These are phyloP conservation scores for Pionites leucogaster DNA, from an alignment of 2,113 vertebrate species.

Conservation along the genomic window DNA sequence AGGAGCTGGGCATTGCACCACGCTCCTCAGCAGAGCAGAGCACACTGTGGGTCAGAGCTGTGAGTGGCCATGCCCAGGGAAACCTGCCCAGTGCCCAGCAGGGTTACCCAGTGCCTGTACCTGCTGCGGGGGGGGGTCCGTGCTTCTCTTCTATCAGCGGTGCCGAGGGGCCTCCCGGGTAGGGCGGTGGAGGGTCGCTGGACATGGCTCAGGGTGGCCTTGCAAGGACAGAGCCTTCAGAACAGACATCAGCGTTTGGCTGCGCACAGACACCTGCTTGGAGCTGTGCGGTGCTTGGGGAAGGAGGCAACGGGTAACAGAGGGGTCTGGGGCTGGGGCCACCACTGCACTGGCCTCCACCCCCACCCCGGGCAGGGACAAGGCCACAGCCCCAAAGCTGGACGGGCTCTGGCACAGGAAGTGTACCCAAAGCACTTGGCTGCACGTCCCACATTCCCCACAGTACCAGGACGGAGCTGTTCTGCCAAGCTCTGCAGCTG, in stretches of 20 bases:
- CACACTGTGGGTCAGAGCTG: not conserved
- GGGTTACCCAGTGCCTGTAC: slow-evolving; percentile 56
- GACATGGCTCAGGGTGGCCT: slow-evolving; percentile 80
- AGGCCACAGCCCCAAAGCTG: too few relatives aligned
- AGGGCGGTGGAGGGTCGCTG: slow-evolving; percentile 92
- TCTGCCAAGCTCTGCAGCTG: not conserved
- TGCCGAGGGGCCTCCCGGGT: slow-evolving; percentile 91
- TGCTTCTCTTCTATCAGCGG: slow-evolving; percentile 91
- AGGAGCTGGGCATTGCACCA: fast-evolving
- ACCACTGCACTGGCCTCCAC: not conserved
- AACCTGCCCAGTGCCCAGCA: not conserved
- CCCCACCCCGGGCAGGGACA: not conserved
- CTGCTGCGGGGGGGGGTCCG: slow-evolving; percentile 76
- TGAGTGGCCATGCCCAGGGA: not conserved
- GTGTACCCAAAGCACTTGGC: not conserved
- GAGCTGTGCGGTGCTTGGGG: fast-evolving
- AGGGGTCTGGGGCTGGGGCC: not conserved
- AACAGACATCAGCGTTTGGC: not conserved
- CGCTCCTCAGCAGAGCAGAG: not conserved
- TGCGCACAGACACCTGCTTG: fast-evolving
- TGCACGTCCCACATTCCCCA: fast-evolving
- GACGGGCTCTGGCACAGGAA: not conserved
- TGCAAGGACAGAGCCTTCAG: not conserved
- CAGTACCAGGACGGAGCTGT: not conserved
- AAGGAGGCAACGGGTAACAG: fast-evolving